Base-by-base conservation (phyloP, 2,888 invertebrate genomes). In the Eudasyphora cyanicolor region DNA sequence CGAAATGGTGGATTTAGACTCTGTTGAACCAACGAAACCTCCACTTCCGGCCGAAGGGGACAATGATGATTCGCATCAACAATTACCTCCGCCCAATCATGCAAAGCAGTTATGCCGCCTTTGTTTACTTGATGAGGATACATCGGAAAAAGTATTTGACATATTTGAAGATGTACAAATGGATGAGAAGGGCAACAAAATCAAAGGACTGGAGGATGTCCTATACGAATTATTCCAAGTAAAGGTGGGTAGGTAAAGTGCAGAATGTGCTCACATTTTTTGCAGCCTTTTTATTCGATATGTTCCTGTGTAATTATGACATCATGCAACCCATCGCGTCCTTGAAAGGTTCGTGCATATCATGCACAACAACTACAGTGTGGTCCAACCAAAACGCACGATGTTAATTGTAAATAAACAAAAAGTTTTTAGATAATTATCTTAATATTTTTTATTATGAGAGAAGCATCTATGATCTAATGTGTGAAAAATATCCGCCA, bases 121-220 rank as follows among this genome's bases (percentile, higher is more conserved):
- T 85, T 95, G 95, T 90, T 92, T 95, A 88, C 93, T 93, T 86
- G 93, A 94, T 89, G 94, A 94, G 88, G 93, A 94, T 79, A 60
- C 21, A 0, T 17, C 42, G 87, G 93, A 94, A 76, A 93, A 94
- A 86, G 93, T 94, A 91, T 92, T 94, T 85, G 94, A 95, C 75
- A 94, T 95, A 88, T 95, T 94, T 90, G 94, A 94, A 87, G 93
- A 93, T 87, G 88, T 91, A 3, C 92, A 93, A 89, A 2, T 51
- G 3, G 83, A 73, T 54, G 83, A 75, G n/a, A 45, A 76, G 8
- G 79, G 49, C 12, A 42, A 76, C 42, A 70, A 76, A 42, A 71
- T 21, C 1, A 84, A 82, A 19, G 89, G 93, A 79, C 88, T 94
- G 89, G 93, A 93, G 90, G 93, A 93, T 57, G 93, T 93, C 91